Evolutionary conservation across 2,888 invertebrate species (phyloP).

Genomic region (Crematogaster levior): DNA sequence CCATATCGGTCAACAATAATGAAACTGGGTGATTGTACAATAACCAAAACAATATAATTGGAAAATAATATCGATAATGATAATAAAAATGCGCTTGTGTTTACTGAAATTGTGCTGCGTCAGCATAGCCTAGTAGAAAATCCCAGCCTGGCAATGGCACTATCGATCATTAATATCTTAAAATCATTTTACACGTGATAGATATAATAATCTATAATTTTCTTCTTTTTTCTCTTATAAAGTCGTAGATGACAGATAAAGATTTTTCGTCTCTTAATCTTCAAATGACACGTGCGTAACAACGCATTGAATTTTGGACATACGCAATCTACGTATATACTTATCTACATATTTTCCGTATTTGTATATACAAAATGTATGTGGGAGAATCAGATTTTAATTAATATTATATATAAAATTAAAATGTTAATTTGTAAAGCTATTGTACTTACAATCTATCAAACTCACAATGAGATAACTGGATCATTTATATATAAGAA

Average conservation of each 20-base stretch:
- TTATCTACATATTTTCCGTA: not conserved
- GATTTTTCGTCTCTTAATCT: not conserved
- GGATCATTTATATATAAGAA: not conserved
- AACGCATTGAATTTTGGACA: not conserved
- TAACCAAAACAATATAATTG: conserved; percentile 8
- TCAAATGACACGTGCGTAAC: not conserved
- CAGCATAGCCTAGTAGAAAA: conserved; percentile 48
- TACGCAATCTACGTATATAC: not conserved
- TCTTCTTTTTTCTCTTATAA: conserved; percentile 30
- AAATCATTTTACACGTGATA: conserved; percentile 63
- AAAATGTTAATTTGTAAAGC: not conserved
- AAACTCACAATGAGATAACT: not conserved
- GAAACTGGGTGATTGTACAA: not conserved
- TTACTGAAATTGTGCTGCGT: conserved; percentile 42
- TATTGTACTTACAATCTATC: not conserved
- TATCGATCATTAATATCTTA: conserved; percentile 62
- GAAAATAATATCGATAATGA: conserved; percentile 27
- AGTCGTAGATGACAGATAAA: conserved; percentile 4
- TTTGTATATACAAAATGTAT: not conserved
- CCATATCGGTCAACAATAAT: not conserved
- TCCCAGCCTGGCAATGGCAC: conserved; percentile 51
- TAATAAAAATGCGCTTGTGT: conserved; percentile 40
- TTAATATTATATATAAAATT: not conserved
- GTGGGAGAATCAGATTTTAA: not conserved
- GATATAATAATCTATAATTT: conserved; percentile 66